Conservation (phyloP, 2,797 vertebrate species). For the Sciurus carolinensis region DNA sequence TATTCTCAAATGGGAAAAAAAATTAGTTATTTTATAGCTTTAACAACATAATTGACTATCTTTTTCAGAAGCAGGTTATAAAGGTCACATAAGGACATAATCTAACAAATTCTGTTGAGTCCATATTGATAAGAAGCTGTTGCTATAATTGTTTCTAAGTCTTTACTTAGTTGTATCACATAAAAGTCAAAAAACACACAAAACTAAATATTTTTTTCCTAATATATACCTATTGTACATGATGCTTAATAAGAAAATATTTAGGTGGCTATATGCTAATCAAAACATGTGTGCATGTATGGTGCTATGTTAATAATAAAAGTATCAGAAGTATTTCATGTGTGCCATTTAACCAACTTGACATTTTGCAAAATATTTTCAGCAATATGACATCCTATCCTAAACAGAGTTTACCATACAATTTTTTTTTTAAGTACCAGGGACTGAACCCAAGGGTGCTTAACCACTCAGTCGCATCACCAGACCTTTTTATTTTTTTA, state of each 20-base stretch:
- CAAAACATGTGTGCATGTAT: neutral
- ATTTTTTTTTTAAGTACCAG: neutral
- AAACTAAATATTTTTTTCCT: conserved; percentile 9
- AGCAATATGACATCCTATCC: neutral
- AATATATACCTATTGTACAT: neutral
- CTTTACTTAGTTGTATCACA: conserved; percentile 6
- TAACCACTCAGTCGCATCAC: no score
- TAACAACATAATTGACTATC: conserved; percentile 38
- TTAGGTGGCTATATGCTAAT: neutral
- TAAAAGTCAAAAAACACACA: conserved; percentile 54
- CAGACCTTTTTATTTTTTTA: no score
- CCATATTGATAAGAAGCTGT: neutral
- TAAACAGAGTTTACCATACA: neutral
- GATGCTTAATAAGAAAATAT: neutral
- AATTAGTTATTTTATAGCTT: neutral
- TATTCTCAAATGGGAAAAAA: conserved; percentile 13
- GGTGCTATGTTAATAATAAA: conserved; percentile 39
- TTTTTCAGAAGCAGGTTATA: conserved; percentile 50
- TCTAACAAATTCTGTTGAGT: conserved; percentile 5
- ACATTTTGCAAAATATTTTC: conserved; percentile 61
- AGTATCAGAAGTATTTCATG: neutral
- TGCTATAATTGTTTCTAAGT: conserved; percentile 51
- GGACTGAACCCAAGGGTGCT: no score
- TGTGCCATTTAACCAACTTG: neutral
- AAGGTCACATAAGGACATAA: conserved; percentile 31